Evolutionary conservation across 2,797 vertebrate species (phyloP), one percentile per base, ranked within the genome.

Genomic region (Diceros bicornis): DNA sequence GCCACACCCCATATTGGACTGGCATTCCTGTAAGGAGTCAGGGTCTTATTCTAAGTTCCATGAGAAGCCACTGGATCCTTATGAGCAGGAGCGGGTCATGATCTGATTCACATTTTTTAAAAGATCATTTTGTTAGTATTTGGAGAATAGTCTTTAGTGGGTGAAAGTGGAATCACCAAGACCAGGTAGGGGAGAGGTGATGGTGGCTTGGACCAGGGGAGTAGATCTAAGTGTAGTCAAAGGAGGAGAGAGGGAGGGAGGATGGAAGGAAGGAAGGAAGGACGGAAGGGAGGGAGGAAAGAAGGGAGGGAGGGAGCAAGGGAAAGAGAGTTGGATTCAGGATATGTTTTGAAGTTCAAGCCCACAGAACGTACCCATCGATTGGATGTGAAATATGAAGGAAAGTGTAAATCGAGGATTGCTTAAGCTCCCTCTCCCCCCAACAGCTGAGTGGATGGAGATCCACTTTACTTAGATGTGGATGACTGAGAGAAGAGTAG

Each of bases 381-480:
- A 57, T 11, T 37, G 20, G 32, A 6, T 8, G 17, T 23, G 32
- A 62, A 23, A 71, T 52, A 8, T 0, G 18, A 17, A 52, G 27
- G 55, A 50, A 25, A 64, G 14, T 41, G 52, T 44, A 20, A 47
- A 61, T 17, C 4, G 7, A 61, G 66, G 44, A 2, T 17, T 55
- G 2, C 32, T 27, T 17, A 47, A 72, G 9, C 32, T 57, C 27
- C 21, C 10, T n/a, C 62, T 47, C 27, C 12, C 16, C 14, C 62
- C 23, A 27, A 37, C 0, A 2, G 4, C 77, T 5, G 14, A n/a
- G 47, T 3, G 0, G 18, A 41, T 3, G 20, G 27, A 57, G 74
- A 3, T 16, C n/a, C 4, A 11, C 34, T 32, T 66, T 12, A 14
- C 50, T 69, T 27, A 0, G 0, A 50, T 9, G 23, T 10, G 1